These are phyloP conservation scores for Temnothorax nylanderi DNA, from an alignment of 1,140 invertebrate species.

Conservation along the genomic window DNA sequence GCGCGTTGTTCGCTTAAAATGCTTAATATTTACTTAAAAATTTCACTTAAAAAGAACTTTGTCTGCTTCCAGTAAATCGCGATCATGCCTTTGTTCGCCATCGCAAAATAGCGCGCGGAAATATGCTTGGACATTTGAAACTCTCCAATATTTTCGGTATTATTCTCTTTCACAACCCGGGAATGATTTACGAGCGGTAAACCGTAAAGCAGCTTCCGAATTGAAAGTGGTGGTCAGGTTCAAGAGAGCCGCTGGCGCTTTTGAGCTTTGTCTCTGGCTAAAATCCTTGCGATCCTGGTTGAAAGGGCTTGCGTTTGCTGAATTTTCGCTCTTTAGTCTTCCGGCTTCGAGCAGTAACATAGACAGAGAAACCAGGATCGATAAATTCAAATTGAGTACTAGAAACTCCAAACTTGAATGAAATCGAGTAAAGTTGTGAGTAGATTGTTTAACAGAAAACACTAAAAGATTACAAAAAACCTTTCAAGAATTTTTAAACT, in stretches of 20 bases:
- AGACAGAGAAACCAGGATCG: conserved; percentile 4
- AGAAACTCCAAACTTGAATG: not conserved
- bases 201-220: conserved; percentile 53
- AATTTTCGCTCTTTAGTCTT: conserved; percentile 47
- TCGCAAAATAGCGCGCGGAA: not conserved
- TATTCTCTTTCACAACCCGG: conserved; percentile 26
- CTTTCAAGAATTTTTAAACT: not conserved
- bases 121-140: not conserved
- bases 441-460: not conserved
- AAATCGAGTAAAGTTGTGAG: not conserved
- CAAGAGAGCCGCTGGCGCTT: conserved; percentile 37
- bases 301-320: conserved; percentile 29
- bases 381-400: conserved; percentile 16
- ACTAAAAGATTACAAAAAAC: not conserved
- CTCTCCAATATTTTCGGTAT: conserved; percentile 34
- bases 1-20: not conserved
- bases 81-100: not conserved
- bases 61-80: not conserved
- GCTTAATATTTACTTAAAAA: too few relatives aligned
- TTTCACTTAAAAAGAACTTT: not conserved
- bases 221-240: conserved; percentile 44
- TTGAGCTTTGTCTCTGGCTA: conserved; percentile 48
- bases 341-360: not conserved
- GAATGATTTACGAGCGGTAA: conserved; percentile 27
- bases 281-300: conserved; percentile 26